Percentiles rank a stretch among this genome's conserved stretches.
Evolutionary conservation across 2,797 vertebrate genomes (phyloP).

Genomic region (Gymnopithys bicolor): DNA sequence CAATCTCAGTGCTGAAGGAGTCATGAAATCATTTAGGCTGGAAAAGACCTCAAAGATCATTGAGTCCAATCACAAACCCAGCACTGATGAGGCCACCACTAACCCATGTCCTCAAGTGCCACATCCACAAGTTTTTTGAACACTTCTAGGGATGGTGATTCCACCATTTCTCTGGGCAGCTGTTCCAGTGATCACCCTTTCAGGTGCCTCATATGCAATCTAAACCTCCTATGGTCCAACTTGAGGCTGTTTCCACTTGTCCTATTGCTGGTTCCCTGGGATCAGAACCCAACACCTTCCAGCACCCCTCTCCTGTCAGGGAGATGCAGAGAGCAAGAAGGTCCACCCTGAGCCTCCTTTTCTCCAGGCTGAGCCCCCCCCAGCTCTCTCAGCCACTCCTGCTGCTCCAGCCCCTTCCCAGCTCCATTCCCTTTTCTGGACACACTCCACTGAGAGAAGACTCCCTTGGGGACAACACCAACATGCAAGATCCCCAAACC

Average conservation of each 20-base stretch:
- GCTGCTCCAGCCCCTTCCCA: background rate
- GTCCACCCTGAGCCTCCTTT: background rate
- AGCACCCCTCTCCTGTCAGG: background rate
- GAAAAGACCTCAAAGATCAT: background rate
- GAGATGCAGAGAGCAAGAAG: background rate
- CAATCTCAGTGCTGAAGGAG: background rate
- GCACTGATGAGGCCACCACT: background rate
- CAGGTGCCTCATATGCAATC: background rate
- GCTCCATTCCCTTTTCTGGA: background rate
- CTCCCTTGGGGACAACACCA: accelerated
- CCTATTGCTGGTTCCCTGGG: background rate
- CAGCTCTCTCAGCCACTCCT: background rate
- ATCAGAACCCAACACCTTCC: background rate
- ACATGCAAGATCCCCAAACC: background rate
- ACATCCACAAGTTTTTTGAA: background rate
- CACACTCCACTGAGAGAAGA: background rate
- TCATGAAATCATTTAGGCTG: background rate
- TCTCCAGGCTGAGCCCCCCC: background rate
- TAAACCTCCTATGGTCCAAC: background rate
- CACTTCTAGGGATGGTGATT: background rate
- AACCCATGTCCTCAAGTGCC: background rate
- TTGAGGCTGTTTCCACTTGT: no score
- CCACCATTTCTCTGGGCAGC: background rate
- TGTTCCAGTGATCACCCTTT: background rate
- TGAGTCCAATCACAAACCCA: background rate